A percentile compares a stretch with the other conserved stretches of the same genome.
Evolutionary conservation across 1,140 invertebrate species (phyloP).

Genomic region (Pomacea maculata): DNA sequence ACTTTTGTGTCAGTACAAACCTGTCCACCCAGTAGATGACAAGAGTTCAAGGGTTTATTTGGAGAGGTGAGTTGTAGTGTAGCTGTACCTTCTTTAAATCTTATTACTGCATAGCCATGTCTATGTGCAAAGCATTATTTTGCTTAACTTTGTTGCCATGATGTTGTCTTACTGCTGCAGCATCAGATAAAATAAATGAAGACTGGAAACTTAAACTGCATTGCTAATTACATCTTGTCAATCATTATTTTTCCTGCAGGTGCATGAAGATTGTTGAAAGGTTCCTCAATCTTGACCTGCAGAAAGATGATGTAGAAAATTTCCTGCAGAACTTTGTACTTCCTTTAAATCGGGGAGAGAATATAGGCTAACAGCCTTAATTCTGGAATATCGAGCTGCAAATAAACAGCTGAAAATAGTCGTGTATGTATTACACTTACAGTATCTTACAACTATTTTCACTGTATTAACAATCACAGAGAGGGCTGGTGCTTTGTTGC

Average conservation of each 20-base stretch:
- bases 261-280: slow-evolving; percentile 46
- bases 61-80: slow-evolving; percentile 41
- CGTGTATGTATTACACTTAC: not conserved
- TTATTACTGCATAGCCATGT: too few relatives aligned
- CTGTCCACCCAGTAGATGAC: slow-evolving; percentile 47
- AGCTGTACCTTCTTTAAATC: not conserved
- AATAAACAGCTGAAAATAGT: not conserved
- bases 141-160: too few relatives aligned
- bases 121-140: not conserved
- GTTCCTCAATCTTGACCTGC: slow-evolving; percentile 54
- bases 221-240: not conserved
- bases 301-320: slow-evolving; percentile 45
- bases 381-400: not conserved
- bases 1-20: slow-evolving; percentile 47
- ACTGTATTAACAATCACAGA: not conserved
- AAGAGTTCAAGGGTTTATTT: slow-evolving; percentile 39
- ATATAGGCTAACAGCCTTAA: not conserved
- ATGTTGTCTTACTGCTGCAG: not conserved
- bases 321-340: slow-evolving; percentile 56
- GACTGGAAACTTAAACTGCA: too few relatives aligned
- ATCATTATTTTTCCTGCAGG: slow-evolving; percentile 35
- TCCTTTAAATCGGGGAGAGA: slow-evolving; percentile 40
- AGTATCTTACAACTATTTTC: not conserved
- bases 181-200: not conserved
- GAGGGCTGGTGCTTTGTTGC: not conserved